A percentile compares a stretch with the other conserved stretches of the same genome.
Conservation (phyloP, 2,888 invertebrate genomes). For the Synanthedon myopaeformis region DNA sequence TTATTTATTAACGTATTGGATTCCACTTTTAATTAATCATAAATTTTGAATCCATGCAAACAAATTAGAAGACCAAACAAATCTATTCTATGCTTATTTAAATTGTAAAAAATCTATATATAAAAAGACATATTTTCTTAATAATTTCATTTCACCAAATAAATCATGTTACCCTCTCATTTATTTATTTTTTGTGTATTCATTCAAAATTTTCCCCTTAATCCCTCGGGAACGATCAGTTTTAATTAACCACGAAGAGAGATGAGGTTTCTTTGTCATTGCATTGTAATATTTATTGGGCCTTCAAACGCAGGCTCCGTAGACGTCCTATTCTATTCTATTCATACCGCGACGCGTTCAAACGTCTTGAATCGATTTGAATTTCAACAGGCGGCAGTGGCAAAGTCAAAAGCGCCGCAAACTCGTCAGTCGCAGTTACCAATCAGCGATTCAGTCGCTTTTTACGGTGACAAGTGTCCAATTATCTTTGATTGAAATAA, state of each 20-base stretch:
- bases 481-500: constrained; percentile 63
- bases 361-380: constrained; percentile 28
- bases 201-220: too few species aligned
- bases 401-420: constrained; percentile 38
- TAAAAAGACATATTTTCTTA: too few species aligned
- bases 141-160: too few species aligned
- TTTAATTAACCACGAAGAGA: neutral
- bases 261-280: neutral
- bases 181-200: too few species aligned
- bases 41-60: too few species aligned
- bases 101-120: too few species aligned
- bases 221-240: constrained; percentile 1
- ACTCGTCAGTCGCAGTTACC: constrained; percentile 30
- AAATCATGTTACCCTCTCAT: too few species aligned
- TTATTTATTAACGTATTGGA: too few species aligned
- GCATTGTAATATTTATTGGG: constrained; percentile 20
- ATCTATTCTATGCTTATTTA: too few species aligned
- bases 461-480: constrained; percentile 58
- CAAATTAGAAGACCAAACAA: too few species aligned
- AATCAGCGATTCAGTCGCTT: constrained; percentile 33
- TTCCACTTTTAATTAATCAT: too few species aligned
- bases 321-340: constrained; percentile 12
- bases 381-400: constrained; percentile 28
- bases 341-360: constrained; percentile 16
- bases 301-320: constrained; percentile 24